These are phyloP conservation scores for Mystacides longicornis DNA, from an alignment of 2,888 invertebrate genomes.

Conservation along the genomic window DNA sequence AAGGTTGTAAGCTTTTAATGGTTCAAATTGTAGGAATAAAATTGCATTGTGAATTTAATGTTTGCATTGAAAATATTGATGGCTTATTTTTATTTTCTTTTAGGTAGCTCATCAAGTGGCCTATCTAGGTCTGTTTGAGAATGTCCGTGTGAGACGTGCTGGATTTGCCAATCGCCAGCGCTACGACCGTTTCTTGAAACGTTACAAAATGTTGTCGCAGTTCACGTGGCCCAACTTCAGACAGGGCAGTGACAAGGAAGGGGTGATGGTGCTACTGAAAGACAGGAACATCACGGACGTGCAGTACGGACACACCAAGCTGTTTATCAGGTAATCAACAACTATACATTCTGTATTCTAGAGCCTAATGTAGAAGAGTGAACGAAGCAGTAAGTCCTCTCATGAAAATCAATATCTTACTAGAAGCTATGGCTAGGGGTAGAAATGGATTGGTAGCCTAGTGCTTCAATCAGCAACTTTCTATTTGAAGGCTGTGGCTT, in stretches of 20 bases:
- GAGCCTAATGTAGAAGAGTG: no score
- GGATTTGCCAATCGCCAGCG: conserved; percentile 95
- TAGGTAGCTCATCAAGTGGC: conserved; percentile 62
- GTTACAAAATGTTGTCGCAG: conserved; percentile 95
- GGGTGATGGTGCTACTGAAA: conserved; percentile 75
- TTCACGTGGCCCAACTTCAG: conserved; percentile 97
- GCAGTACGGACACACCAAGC: conserved; percentile 90
- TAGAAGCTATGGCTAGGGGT: no score
- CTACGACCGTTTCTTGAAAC: conserved; percentile 86
- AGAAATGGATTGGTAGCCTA: no score
- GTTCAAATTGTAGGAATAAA: no score
- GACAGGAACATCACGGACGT: conserved; percentile 76
- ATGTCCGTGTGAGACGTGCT: conserved; percentile 90
- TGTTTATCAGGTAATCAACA: conserved; percentile 86
- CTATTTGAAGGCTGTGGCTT: no score
- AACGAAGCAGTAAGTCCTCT: no score
- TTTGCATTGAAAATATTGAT: no score
- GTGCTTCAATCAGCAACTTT: no score
- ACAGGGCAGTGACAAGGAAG: conserved; percentile 69
- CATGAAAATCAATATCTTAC: no score
- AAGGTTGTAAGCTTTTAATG: no score
- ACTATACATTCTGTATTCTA: no score
- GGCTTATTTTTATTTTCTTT: neutral
- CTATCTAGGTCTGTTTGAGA: conserved; percentile 90
- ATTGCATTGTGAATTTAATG: no score